phyloP scores from a whole-genome alignment of 2,888 invertebrate genomes.

The Andrena bucephala region DNA sequence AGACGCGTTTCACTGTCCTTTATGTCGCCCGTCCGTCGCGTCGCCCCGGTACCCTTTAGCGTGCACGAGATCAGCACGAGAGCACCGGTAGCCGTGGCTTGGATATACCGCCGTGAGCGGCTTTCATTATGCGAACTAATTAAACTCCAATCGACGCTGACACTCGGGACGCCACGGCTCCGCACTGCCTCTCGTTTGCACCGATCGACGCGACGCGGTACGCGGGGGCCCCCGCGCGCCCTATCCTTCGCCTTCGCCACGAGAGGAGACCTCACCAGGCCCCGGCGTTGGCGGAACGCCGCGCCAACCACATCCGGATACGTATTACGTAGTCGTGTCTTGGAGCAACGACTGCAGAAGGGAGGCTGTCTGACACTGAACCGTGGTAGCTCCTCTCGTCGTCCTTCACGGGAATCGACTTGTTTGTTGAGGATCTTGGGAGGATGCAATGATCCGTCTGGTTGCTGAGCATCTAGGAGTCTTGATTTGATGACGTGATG shows the following conservation, averaged over 20 bases:
- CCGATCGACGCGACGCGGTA: constrained; percentile 57
- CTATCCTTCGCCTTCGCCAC: background rate
- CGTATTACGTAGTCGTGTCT: background rate
- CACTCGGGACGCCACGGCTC: constrained; percentile 59
- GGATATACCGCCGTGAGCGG: constrained; percentile 62
- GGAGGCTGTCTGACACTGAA: background rate
- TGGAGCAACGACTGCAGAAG: background rate
- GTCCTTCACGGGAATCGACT: too few species aligned
- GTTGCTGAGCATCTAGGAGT: background rate
- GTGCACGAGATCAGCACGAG: constrained; percentile 29
- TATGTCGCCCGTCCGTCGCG: constrained; percentile 69
- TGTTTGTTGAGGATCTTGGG: too few species aligned
- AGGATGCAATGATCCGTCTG: too few species aligned
- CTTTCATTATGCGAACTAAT: constrained; percentile 82
- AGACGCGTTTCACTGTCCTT: constrained; percentile 79
- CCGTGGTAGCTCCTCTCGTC: background rate
- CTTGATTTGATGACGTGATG: background rate
- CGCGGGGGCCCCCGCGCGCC: constrained; percentile 11
- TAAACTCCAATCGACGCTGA: constrained; percentile 80
- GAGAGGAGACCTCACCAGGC: background rate
- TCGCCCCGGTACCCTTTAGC: constrained; percentile 49
- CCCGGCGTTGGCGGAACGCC: constrained; percentile 22
- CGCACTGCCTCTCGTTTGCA: constrained; percentile 56
- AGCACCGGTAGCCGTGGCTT: constrained; percentile 31
- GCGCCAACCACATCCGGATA: constrained; percentile 55